A percentile compares a stretch with the other conserved stretches of the same genome.
Evolutionary conservation across 2,113 vertebrate genomes (phyloP).

Genomic region (Bubalus kerabau): DNA sequence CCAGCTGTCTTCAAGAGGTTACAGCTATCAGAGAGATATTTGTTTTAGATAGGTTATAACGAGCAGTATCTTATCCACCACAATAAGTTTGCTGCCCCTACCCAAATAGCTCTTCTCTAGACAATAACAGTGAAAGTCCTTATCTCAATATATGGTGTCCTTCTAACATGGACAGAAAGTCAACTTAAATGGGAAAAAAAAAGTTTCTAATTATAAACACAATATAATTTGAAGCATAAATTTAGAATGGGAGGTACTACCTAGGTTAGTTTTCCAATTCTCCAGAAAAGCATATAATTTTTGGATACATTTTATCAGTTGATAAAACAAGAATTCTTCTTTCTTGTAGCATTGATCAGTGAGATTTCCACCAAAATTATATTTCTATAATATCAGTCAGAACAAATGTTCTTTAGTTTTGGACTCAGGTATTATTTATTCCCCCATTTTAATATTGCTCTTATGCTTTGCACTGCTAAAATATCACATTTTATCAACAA

Average conservation of each 20-base stretch:
- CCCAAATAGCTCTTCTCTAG: not conserved
- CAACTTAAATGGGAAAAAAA: not conserved
- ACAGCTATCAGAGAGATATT: not conserved
- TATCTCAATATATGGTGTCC: not conserved
- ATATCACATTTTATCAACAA: not conserved
- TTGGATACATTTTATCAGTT: not conserved
- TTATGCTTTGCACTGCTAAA: not conserved
- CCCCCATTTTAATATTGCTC: not conserved
- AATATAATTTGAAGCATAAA: not conserved
- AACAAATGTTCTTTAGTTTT: not conserved
- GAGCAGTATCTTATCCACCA: not conserved
- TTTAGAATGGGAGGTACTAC: not conserved
- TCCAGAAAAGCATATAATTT: not conserved
- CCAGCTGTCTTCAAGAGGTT: not conserved
- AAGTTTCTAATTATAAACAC: not conserved
- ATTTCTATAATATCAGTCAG: not conserved
- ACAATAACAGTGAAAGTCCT: not conserved
- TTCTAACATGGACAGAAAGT: not conserved
- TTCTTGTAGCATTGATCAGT: not conserved
- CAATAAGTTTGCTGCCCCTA: not conserved
- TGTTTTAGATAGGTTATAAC: not conserved
- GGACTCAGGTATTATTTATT: not conserved
- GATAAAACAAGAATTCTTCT: not conserved
- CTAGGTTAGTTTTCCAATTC: not conserved
- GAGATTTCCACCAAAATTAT: not conserved